Conservation (phyloP, 2,888 invertebrate species). For the Drosophila koepferae region DNA sequence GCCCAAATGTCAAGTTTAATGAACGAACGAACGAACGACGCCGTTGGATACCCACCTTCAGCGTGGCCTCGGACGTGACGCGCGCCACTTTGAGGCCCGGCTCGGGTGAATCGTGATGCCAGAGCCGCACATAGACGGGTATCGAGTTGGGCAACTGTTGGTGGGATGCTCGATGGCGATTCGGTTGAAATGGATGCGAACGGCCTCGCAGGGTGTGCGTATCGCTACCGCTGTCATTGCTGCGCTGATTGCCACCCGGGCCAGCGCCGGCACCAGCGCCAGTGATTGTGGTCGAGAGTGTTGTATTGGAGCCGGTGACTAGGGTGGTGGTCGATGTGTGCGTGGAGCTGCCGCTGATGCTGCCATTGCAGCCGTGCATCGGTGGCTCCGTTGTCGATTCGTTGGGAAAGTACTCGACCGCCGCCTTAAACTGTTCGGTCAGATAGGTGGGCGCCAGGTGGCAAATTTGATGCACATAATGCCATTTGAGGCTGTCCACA, state of each 20-base stretch:
- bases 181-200: slow-evolving; percentile 5
- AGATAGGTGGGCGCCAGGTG: slow-evolving; percentile 93
- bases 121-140: slow-evolving; percentile 76
- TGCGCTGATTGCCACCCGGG: slow-evolving; percentile 27
- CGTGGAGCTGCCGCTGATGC: slow-evolving; percentile 32
- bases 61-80: slow-evolving; percentile 85
- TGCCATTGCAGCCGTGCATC: slow-evolving; percentile 11
- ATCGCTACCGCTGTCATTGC: slow-evolving; percentile 37
- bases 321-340: slow-evolving; percentile 83
- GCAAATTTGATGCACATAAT: slow-evolving; percentile 92
- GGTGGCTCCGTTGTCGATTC: slow-evolving; percentile 88
- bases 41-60: slow-evolving; percentile 86
- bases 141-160: slow-evolving; percentile 36
- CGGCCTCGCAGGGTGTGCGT: slow-evolving; percentile 17
- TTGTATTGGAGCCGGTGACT: slow-evolving; percentile 50
- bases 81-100: slow-evolving; percentile 89
- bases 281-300: slow-evolving; percentile 51
- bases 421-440: slow-evolving; percentile 86
- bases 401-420: slow-evolving; percentile 86
- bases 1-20: background rate
- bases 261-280: slow-evolving; percentile 32
- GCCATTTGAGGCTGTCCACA: slow-evolving; percentile 88
- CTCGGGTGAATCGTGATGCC: slow-evolving; percentile 76
- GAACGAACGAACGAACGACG: background rate
- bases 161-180: slow-evolving; percentile 12